These are phyloP conservation scores for Barnardius zonarius DNA, from an alignment of 2,113 vertebrate species.

Conservation along the genomic window DNA sequence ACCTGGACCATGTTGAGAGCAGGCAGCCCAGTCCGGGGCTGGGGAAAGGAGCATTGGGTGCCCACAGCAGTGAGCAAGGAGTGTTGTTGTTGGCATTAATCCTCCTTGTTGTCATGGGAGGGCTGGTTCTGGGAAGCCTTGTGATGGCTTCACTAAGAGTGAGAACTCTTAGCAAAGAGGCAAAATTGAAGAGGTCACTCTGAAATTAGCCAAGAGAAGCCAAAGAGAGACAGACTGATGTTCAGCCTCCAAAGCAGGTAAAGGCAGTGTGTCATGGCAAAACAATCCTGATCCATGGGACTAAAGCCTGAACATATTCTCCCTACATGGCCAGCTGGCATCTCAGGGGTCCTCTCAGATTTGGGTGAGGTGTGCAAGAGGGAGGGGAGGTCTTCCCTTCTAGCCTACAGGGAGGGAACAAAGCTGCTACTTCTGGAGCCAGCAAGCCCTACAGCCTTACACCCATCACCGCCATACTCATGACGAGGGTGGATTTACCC, in stretches of 20 bases:
- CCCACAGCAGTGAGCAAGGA: neutral
- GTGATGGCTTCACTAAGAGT: neutral
- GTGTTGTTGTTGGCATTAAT: neutral
- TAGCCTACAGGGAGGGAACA: neutral
- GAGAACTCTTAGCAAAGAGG: neutral
- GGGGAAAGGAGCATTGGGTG: neutral
- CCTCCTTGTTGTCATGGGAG: rapidly evolving
- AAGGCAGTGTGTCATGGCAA: neutral
- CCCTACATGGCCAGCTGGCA: neutral
- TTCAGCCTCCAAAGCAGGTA: neutral
- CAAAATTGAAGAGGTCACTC: neutral
- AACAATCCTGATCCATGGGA: neutral
- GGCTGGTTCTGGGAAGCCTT: neutral
- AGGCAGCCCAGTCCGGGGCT: neutral
- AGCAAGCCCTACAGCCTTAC: neutral
- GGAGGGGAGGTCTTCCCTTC: neutral
- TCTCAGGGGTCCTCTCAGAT: neutral
- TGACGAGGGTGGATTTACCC: neutral
- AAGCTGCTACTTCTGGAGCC: neutral
- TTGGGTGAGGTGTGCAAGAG: neutral
- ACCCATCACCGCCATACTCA: neutral
- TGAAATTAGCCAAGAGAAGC: neutral
- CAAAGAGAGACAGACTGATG: neutral
- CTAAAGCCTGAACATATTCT: neutral
- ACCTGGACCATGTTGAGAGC: rapidly evolving